Evolutionary conservation across 2,888 invertebrate species (phyloP), one percentile per base, ranked within the genome.

Genomic region (Campoplex capitator): DNA sequence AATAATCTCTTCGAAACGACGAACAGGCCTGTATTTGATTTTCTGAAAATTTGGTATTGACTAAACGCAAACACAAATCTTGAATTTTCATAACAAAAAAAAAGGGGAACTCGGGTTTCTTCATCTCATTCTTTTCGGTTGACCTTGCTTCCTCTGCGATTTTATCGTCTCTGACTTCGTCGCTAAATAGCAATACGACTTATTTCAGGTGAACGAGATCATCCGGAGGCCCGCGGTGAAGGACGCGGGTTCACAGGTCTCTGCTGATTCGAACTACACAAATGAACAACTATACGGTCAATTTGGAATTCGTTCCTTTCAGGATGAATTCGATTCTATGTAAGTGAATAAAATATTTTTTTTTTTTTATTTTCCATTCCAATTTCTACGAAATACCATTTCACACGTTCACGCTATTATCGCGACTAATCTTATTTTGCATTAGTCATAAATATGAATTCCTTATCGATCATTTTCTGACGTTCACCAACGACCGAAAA

Each of bases 81-180:
- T 35, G 18, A 62, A 91, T 90, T 90, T 89, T 89, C 87, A 90
- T 89, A 85, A 89, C 88, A 90, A 91, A 89, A 84, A 89, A 89
- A 88, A 85, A 73, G 75, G 73, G 75, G 73, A 51, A 51, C 62
- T 54, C 58, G 73, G 68, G 58, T 62, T 65, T 11, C 54, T 67
- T 65, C 67, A 74, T 77, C 35, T 62, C 54, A 65, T 83, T 75
- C 51, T 86, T 84, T 62, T 42, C 77, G 74, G 51, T 74, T 87
- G 85, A 85, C 85, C 83, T 87, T 73, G 48, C 68, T 56, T 77
- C 71, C 48, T n/a, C 51, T 18, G 73, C 42, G 76, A 56, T 83
- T 83, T 56, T 81, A 74, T 80, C 80, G n/a, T 58, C 16, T 45
- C 74, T 77, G 54, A 58, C 51, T 42, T 70, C 56, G 23, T 80